Evolutionary conservation across 2,888 invertebrate species (phyloP), one percentile per base, ranked within the genome.

Genomic region (Tachina lurida): DNA sequence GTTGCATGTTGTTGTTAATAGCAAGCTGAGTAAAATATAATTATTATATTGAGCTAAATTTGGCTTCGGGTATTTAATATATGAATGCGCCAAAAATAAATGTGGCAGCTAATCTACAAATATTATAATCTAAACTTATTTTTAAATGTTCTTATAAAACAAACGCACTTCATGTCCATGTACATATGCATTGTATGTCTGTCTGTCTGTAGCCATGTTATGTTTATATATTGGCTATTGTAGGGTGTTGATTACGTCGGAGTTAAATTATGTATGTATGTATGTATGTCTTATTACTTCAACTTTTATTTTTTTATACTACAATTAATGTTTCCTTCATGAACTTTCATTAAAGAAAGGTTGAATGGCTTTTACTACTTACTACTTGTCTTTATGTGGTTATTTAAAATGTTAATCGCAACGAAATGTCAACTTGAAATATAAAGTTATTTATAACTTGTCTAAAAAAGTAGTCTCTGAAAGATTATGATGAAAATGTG

Each of bases 11-110:
- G 19, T 52, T 41, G 39, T 41, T 58, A 17, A 58, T 45, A 52
- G 43, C 76, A 76, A 47, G 76, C 76, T 67, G 67, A 19, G 12
- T 58, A 47, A 56, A 17, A 74, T 31, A 31, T 56, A 43, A 22
- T n/a, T 70, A 49, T 49, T 62, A 19, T 15, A 39, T 15, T 17
- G 3, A 49, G 58, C 45, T 58, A 45, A 47, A n/a, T 58, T 52
- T 39, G 10, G 67, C 63, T 39, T 65, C 45, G 7, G 43, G 17
- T 43, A 17, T 67, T 15, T 22, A 22, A 47, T n/a, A 67, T 31
- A 67, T 67, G 67, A 47, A 67, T 52, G 67, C 52, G n/a, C 52
- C 52, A 71, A 47, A 17, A 13, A 39, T 31, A 68, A 68, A 17
- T 52, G 10, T 58, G 67, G 58, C 58, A 68, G 49, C 31, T 54